Evolutionary conservation across 2,797 vertebrate species (phyloP), one percentile per base, ranked within the genome.

Genomic region (Limosa lapponica): DNA sequence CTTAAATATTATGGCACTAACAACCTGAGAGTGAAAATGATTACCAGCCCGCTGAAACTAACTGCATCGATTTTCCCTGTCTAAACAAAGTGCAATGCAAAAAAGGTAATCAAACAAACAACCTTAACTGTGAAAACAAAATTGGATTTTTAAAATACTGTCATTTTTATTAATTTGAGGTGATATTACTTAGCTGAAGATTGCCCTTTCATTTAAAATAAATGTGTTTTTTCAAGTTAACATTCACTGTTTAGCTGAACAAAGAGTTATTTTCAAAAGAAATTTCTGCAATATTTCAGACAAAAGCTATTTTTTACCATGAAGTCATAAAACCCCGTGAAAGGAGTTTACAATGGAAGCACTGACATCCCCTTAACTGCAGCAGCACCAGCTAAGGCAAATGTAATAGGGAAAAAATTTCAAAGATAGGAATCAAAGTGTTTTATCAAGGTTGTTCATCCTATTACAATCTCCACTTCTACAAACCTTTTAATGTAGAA

Each of bases 371-470:
- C 72, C 59, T 80, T 82, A 85, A 87, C 74, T 69, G 75, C 65
- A 83, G 58, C 61, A 90, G 67, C 58, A 67, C 52, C 83, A 82
- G 65, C 57, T 49, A 84, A 82, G 59, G 86, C 46, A 90, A 89
- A 88, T 46, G 49, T 81, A 93, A 94, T 48, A 75, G 39, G 46
- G 24, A 87, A 95, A 92, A 83, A 79, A 70, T 7, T 87, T 96
- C 81, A 96, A 96, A 97, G 91, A 83, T 81, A 85, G 78, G 71
- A 92, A 96, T 97, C 97, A 94, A 97, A 96, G 91, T 1, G 0
- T 85, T 97, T 92, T 95, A 95, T 95, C 94, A 93, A 94, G 86
- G 96, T 94, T 95, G 86, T 94, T 97, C 95, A 89, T 96, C 81
- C 94, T 81, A 81, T 95, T 97, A 94, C 46, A 54, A 74, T 70